Evolutionary conservation across 2,888 invertebrate genomes (phyloP).

Genomic region (Cepaea hortensis): DNA sequence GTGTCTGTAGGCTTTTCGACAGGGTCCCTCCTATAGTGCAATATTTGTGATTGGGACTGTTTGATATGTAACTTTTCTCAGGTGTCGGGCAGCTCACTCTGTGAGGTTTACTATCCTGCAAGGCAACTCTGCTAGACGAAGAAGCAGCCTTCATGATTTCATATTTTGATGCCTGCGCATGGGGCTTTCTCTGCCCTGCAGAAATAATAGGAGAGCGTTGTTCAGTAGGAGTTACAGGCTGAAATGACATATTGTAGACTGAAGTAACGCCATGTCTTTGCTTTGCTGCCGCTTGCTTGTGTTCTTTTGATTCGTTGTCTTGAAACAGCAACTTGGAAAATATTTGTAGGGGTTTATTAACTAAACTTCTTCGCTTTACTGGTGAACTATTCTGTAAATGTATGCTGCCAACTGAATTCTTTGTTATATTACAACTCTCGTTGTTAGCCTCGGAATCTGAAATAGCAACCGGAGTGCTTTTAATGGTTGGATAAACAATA

Average conservation of each 20-base stretch:
- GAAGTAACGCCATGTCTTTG: constrained; percentile 14
- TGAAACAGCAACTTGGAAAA: not conserved
- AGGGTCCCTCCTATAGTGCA: not conserved
- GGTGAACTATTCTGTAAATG: not conserved
- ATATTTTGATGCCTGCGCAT: too few relatives aligned
- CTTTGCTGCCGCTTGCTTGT: not conserved
- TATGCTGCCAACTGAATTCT: not conserved
- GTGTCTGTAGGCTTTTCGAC: constrained; percentile 4
- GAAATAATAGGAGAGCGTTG: constrained; percentile 18
- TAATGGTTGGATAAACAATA: constrained; percentile 25
- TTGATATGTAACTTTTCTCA: not conserved
- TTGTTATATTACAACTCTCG: not conserved
- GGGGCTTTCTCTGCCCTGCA: not conserved
- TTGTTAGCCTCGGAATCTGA: not conserved
- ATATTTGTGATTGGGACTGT: constrained; percentile 2
- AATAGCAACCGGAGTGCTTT: not conserved
- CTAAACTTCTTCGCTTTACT: not conserved
- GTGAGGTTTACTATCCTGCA: not conserved
- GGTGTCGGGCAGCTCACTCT: not conserved
- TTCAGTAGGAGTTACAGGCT: constrained; percentile 39
- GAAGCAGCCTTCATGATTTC: too few relatives aligned
- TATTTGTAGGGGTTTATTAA: not conserved
- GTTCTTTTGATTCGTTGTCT: not conserved
- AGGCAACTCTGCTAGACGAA: not conserved
- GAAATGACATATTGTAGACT: constrained; percentile 32